These are phyloP conservation scores for Lasius platythorax DNA, from an alignment of 2,888 invertebrate species.

Conservation along the genomic window DNA sequence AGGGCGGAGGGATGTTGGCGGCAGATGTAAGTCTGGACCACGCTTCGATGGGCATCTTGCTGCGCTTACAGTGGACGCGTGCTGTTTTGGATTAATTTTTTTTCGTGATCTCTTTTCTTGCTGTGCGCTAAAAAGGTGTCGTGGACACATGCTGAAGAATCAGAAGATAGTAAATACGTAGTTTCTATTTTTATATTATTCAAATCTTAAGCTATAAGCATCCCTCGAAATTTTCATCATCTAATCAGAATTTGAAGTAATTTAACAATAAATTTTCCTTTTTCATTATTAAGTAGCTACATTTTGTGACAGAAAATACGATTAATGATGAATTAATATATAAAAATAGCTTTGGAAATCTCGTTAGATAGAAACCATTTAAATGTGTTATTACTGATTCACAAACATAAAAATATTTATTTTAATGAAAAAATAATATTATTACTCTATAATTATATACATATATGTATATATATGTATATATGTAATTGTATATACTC, in stretches of 20 bases:
- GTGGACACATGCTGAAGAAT: background rate
- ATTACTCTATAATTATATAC: background rate
- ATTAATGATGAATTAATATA: background rate
- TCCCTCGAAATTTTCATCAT: background rate
- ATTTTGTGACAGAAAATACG: background rate
- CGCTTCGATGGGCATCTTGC: constrained; percentile 70
- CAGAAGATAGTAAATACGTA: background rate
- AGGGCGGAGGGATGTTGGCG: constrained; percentile 36
- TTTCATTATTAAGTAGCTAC: background rate
- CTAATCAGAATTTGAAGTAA: background rate
- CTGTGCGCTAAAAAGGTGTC: background rate
- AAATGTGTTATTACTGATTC: background rate
- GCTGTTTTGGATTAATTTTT: constrained; percentile 73
- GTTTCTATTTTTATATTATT: background rate
- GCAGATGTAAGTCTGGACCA: constrained; percentile 74
- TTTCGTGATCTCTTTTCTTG: constrained; percentile 31
- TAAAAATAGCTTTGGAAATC: background rate
- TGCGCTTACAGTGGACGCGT: constrained; percentile 68
- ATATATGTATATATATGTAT: background rate
- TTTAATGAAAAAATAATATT: background rate
- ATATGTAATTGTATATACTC: background rate
- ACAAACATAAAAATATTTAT: background rate
- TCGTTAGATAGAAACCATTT: background rate
- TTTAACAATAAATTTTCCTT: constrained; percentile 9
- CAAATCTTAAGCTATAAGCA: background rate